A percentile compares a stretch with the other conserved stretches of the same genome.
Evolutionary conservation across 92 coral and sea anemone genomes (phyloP).

Genomic region (Palythoa caribaeorum): DNA sequence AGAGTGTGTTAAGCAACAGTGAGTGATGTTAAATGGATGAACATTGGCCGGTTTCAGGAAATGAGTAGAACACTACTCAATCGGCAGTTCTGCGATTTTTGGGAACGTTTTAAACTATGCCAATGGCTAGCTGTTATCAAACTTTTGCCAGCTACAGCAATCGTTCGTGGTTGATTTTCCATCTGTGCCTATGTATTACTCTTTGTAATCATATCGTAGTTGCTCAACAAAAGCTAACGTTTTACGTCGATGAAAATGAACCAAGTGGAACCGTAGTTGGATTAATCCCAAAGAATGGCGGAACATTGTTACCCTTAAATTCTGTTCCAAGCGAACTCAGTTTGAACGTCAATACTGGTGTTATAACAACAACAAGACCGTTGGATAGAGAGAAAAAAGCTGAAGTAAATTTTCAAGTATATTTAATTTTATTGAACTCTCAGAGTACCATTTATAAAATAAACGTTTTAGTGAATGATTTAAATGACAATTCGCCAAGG

Average conservation of each 20-base stretch:
- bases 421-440: not conserved
- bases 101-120: not conserved
- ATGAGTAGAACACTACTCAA: constrained; percentile 44
- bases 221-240: constrained; percentile 58
- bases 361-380: constrained; percentile 59
- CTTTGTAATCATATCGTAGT: constrained; percentile 45
- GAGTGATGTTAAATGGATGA: constrained; percentile 30
- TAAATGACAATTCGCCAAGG: constrained; percentile 87
- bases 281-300: constrained; percentile 49
- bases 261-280: constrained; percentile 88
- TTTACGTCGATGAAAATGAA: constrained; percentile 80
- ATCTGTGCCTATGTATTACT: constrained; percentile 65
- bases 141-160: constrained; percentile 29
- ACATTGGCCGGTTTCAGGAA: constrained; percentile 27
- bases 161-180: constrained; percentile 61
- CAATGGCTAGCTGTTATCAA: constrained; percentile 28
- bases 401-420: not conserved
- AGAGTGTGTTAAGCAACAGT: not conserved
- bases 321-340: not conserved
- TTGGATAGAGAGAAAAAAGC: constrained; percentile 83
- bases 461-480: constrained; percentile 78
- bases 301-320: not conserved
- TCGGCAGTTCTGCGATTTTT: constrained; percentile 19
- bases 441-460: not conserved
- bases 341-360: constrained; percentile 53